Conservation (phyloP, 2,888 invertebrate species). For the Hirtodrosophila trivittata region DNA sequence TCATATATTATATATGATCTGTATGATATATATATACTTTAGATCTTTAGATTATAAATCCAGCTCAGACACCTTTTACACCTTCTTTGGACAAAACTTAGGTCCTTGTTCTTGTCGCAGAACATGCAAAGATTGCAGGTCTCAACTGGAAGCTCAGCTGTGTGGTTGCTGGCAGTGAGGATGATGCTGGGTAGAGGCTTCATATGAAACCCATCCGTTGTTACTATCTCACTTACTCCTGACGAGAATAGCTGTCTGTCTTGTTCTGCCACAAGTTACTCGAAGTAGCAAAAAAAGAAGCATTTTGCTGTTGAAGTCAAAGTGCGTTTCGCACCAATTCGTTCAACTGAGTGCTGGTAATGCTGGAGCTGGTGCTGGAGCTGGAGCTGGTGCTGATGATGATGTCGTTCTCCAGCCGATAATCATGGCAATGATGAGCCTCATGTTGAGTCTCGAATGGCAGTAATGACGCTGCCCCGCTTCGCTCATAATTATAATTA, state of each 20-base stretch:
- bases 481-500: slow-evolving; percentile 76
- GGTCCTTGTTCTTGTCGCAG: slow-evolving; percentile 21
- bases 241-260: not conserved
- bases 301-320: slow-evolving; percentile 69
- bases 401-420: slow-evolving; percentile 68
- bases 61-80: slow-evolving; percentile 12
- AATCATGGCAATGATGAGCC: slow-evolving; percentile 76
- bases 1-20: no score
- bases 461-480: slow-evolving; percentile 68
- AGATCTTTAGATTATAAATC: not conserved
- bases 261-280: slow-evolving; percentile 7
- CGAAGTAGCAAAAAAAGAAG: slow-evolving; percentile 49
- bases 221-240: not conserved
- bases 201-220: slow-evolving; percentile 65
- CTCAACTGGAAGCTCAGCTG: slow-evolving; percentile 21
- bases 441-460: slow-evolving; percentile 54
- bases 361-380: slow-evolving; percentile 8
- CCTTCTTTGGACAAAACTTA: slow-evolving; percentile 2
- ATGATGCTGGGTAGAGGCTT: slow-evolving; percentile 46
- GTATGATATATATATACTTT: no score
- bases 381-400: slow-evolving; percentile 47
- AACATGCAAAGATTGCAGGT: slow-evolving; percentile 27
- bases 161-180: slow-evolving; percentile 8
- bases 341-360: slow-evolving; percentile 19
- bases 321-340: slow-evolving; percentile 79